Conservation (phyloP, 2,888 invertebrate genomes). For the Morpho deidamia region DNA sequence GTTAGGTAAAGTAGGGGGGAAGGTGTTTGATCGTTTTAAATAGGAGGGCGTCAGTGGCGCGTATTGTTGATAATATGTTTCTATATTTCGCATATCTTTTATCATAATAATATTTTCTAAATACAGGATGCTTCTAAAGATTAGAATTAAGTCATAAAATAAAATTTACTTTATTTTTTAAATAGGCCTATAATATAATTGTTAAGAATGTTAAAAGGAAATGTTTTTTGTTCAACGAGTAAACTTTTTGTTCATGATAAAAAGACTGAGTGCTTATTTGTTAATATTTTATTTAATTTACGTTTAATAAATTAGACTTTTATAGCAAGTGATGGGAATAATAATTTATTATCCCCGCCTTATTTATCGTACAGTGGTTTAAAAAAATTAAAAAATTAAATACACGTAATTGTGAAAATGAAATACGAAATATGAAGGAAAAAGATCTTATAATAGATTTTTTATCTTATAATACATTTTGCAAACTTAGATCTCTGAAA, state of each 20-base stretch:
- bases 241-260: not conserved
- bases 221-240: not conserved
- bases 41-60: not conserved
- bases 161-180: not conserved
- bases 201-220: conserved; percentile 1
- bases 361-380: too few species aligned
- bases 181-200: conserved; percentile 10
- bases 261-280: conserved; percentile 14
- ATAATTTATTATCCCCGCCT: too few species aligned
- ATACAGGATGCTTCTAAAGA: conserved; percentile 5
- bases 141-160: not conserved
- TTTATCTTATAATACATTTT: too few species aligned
- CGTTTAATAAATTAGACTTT: not conserved
- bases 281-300: not conserved
- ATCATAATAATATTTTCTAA: conserved; percentile 5
- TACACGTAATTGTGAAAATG: too few species aligned
- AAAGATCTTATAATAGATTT: too few species aligned
- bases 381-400: too few species aligned
- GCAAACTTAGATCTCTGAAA: too few species aligned
- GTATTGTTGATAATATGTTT: conserved; percentile 7
- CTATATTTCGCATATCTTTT: conserved; percentile 7
- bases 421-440: too few species aligned
- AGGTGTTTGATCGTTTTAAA: not conserved
- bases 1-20: not conserved
- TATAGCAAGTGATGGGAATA: too few species aligned